Evolutionary conservation across 2,797 vertebrate genomes (phyloP), one percentile per base, ranked within the genome.

Genomic region (Schizopygopsis pylzovi): DNA sequence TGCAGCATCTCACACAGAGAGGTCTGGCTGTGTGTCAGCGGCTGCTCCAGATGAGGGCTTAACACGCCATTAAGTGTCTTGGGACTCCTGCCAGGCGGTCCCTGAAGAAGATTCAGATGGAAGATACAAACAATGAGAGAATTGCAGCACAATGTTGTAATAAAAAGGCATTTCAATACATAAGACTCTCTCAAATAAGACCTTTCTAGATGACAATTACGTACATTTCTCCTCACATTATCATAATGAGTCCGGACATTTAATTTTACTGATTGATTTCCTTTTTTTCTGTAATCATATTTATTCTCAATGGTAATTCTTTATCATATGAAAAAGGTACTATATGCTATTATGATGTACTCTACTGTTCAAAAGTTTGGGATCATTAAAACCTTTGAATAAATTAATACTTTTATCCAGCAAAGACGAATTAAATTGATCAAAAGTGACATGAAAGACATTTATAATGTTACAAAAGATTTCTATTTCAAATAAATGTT

Each of bases 1-100:
- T 99, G 98, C 65, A 98, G 93, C 92, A 98, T 98, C 89, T 99
- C 97, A 1, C 96, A 97, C 79, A 99, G 92, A 0, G 98, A 99
- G 2, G 96, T 98, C 89, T 98, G 98, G 89, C 98, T 99, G 78
- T 96, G 96, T 91, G 94, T 96, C 81, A 98, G 95, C 7, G 96
- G 95, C 73, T 97, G 97, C 85, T 98, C 97, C 68, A 94, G 91
- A 0, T 96, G 96, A 15, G 97, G 97, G 81, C 95, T 96, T 86
- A 99, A 84, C 70, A 99, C 96, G 0, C 98, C 98, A 0, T 99
- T 99, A 79, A 96, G 95, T 6, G 96, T 91, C 91, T 97, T 96
- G 72, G 95, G 91, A 71, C 92, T 94, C 87, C 94, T 94, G 82
- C 95, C 95, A 85, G 94, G 16, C 1, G 65, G 18, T 20, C 43